A percentile compares a stretch with the other conserved stretches of the same genome.
These are phyloP conservation scores for Carposina sasakii DNA, from an alignment of 1,140 invertebrate species.

Conservation along the genomic window DNA sequence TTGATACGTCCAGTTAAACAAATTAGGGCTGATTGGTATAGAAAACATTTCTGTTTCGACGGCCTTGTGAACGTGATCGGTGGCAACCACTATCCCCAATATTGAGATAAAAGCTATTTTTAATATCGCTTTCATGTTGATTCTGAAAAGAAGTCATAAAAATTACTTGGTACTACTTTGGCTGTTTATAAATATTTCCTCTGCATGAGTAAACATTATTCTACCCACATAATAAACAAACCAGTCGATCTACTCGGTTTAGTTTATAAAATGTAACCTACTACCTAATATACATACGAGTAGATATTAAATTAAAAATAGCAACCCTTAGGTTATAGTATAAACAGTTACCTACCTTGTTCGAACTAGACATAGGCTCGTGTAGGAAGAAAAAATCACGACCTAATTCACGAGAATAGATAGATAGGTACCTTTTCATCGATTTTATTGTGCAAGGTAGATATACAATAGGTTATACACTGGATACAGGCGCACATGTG, in stretches of 20 bases:
- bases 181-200: too few relatives aligned
- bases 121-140: slow-evolving; percentile 1
- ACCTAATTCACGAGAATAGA: slow-evolving; percentile 49
- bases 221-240: too few relatives aligned
- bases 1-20: slow-evolving; percentile 81
- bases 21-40: slow-evolving; percentile 75
- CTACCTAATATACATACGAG: too few relatives aligned
- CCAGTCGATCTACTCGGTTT: too few relatives aligned
- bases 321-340: too few relatives aligned
- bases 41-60: slow-evolving; percentile 78
- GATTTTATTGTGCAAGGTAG: slow-evolving; percentile 50
- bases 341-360: too few relatives aligned
- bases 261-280: too few relatives aligned
- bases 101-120: slow-evolving; percentile 3
- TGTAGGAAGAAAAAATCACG: slow-evolving; percentile 35
- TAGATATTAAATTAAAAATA: too few relatives aligned
- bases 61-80: slow-evolving; percentile 58
- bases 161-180: too few relatives aligned
- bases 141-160: slow-evolving; percentile 1
- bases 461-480: slow-evolving; percentile 35
- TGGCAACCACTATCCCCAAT: slow-evolving; percentile 17
- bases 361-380: too few relatives aligned
- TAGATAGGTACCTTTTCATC: slow-evolving; percentile 45
- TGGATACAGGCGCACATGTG: slow-evolving; percentile 54
- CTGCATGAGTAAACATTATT: too few relatives aligned